A percentile compares a stretch with the other conserved stretches of the same genome.
Evolutionary conservation across 2,888 invertebrate species (phyloP).

Genomic region (Phlogophora meticulosa): DNA sequence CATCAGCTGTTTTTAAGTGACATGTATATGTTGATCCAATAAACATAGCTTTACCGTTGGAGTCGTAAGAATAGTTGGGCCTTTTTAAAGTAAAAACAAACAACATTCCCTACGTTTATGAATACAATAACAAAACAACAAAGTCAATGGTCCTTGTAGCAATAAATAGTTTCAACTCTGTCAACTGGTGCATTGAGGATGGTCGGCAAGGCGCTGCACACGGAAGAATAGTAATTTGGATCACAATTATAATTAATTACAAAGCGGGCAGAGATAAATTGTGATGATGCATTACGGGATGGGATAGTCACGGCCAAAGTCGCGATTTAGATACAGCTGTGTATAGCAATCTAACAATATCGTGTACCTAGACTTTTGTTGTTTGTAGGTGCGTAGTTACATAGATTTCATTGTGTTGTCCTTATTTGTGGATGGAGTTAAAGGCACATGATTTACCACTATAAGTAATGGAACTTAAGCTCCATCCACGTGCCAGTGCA

Average conservation of each 20-base stretch:
- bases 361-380: not conserved
- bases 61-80: slow-evolving; percentile 40
- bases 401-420: too few relatives aligned
- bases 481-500: too few relatives aligned
- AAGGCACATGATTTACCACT: too few relatives aligned
- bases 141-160: slow-evolving; percentile 1
- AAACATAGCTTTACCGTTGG: slow-evolving; percentile 27
- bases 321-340: slow-evolving; percentile 58
- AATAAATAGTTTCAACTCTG: slow-evolving; percentile 18
- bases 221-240: slow-evolving; percentile 77
- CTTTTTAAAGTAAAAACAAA: slow-evolving; percentile 42
- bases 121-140: slow-evolving; percentile 3
- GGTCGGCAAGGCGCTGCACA: slow-evolving; percentile 64
- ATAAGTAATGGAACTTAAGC: too few relatives aligned
- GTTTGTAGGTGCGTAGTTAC: not conserved
- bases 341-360: not conserved
- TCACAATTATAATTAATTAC: slow-evolving; percentile 78
- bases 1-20: slow-evolving; percentile 30
- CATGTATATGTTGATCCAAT: slow-evolving; percentile 38
- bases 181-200: slow-evolving; percentile 32
- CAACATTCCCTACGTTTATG: slow-evolving; percentile 3
- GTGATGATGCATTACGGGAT: slow-evolving; percentile 60
- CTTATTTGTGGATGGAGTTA: too few relatives aligned
- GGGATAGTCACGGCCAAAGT: slow-evolving; percentile 61
- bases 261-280: slow-evolving; percentile 71